phyloP scores from a whole-genome alignment of 2,888 invertebrate genomes.

The Idaea biselata region DNA sequence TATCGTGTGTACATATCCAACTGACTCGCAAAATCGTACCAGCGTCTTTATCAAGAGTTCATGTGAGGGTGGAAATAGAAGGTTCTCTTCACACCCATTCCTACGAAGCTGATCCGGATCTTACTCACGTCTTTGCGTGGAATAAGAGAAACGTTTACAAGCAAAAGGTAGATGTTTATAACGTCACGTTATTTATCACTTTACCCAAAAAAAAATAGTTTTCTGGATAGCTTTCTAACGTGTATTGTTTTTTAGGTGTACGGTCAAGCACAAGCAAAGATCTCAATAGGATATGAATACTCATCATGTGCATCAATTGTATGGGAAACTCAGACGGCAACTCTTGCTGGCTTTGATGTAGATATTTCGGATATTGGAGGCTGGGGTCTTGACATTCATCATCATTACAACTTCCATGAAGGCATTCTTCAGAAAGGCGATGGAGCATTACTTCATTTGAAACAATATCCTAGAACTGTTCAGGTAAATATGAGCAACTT shows the following conservation, averaged over 20 bases:
- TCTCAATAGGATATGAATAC: slow-evolving; percentile 97
- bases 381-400: slow-evolving; percentile 98
- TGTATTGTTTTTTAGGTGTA: slow-evolving; percentile 79
- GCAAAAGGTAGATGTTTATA: slow-evolving; percentile 85
- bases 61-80: slow-evolving; percentile 95
- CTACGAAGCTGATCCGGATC: slow-evolving; percentile 97
- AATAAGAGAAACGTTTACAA: slow-evolving; percentile 98
- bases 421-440: slow-evolving; percentile 99
- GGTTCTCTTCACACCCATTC: slow-evolving; percentile 94
- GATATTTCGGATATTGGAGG: slow-evolving; percentile 98
- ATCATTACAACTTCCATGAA: slow-evolving; percentile 99
- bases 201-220: background rate
- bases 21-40: slow-evolving; percentile 91
- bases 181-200: background rate
- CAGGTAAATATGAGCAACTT: slow-evolving; percentile 62
- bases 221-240: slow-evolving; percentile 18
- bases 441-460: slow-evolving; percentile 96
- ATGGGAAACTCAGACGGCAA: slow-evolving; percentile 97
- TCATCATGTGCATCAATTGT: slow-evolving; percentile 91
- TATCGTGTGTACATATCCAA: slow-evolving; percentile 95
- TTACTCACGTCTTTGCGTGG: slow-evolving; percentile 98
- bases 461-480: slow-evolving; percentile 93
- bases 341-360: slow-evolving; percentile 96
- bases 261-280: slow-evolving; percentile 92
- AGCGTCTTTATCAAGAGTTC: slow-evolving; percentile 90